phyloP scores from a whole-genome alignment of 2,888 invertebrate species.

The Eulithis testata region DNA sequence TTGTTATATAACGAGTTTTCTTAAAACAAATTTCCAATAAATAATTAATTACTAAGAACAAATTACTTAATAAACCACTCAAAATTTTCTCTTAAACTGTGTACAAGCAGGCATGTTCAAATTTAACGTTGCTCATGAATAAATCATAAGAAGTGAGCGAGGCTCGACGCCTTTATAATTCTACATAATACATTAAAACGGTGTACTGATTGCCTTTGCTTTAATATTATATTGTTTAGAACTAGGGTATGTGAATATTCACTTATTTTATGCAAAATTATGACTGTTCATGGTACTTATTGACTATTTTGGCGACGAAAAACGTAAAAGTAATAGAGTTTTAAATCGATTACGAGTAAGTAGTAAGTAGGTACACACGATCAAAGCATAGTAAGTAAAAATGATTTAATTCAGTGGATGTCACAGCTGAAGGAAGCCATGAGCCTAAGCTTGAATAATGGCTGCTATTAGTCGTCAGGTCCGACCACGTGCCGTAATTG shows the following conservation, averaged over 20 bases:
- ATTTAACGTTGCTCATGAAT: constrained; percentile 82
- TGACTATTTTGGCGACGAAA: no score
- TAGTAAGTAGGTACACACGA: no score
- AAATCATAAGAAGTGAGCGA: constrained; percentile 82
- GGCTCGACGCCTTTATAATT: constrained; percentile 81
- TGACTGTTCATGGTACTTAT: no score
- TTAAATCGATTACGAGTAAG: no score
- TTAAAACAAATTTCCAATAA: constrained; percentile 42
- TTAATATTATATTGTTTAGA: constrained; percentile 66
- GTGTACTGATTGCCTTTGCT: constrained; percentile 81
- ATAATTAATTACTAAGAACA: constrained; percentile 54
- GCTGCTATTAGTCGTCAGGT: constrained; percentile 63
- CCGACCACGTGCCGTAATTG: constrained; percentile 62
- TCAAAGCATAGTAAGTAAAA: constrained; percentile 18
- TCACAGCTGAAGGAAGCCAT: constrained; percentile 50
- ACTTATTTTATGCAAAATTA: background rate
- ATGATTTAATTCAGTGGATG: constrained; percentile 53
- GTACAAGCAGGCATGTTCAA: constrained; percentile 76
- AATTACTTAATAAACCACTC: constrained; percentile 74
- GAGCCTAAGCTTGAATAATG: constrained; percentile 72
- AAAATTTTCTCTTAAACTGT: constrained; percentile 59
- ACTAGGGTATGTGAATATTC: constrained; percentile 14
- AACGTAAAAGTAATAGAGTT: no score
- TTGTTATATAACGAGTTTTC: constrained; percentile 9
- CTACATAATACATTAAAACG: constrained; percentile 84